These are phyloP conservation scores for Dendrolimus pini DNA, from an alignment of 2,888 invertebrate genomes.

Conservation along the genomic window DNA sequence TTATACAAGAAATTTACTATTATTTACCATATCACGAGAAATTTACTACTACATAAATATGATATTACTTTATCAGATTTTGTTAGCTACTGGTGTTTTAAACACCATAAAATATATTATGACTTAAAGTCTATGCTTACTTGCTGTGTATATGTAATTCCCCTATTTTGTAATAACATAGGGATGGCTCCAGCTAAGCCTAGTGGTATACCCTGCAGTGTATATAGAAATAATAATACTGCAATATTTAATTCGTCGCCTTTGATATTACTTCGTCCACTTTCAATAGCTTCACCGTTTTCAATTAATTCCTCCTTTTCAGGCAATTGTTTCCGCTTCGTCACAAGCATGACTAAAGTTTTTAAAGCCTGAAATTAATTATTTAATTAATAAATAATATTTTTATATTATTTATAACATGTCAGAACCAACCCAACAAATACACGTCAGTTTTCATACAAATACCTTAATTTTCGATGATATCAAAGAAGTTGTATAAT, in stretches of 20 bases:
- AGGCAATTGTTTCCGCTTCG: slow-evolving; percentile 53
- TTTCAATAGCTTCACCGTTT: slow-evolving; percentile 48
- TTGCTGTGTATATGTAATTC: slow-evolving; percentile 96
- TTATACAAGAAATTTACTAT: too few relatives aligned
- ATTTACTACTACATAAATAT: too few relatives aligned
- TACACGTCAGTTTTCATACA: slow-evolving; percentile 46
- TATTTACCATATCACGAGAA: too few relatives aligned
- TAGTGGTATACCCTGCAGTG: slow-evolving; percentile 96
- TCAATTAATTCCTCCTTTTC: slow-evolving; percentile 62
- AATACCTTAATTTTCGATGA: slow-evolving; percentile 56
- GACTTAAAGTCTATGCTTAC: slow-evolving; percentile 32
- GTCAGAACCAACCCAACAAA: slow-evolving; percentile 30
- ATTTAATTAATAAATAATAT: slow-evolving; percentile 1
- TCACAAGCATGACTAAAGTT: slow-evolving; percentile 54
- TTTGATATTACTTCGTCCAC: slow-evolving; percentile 69
- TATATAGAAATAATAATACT: slow-evolving; percentile 93
- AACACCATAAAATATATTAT: too few relatives aligned
- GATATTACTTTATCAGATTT: too few relatives aligned
- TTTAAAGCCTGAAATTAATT: slow-evolving; percentile 44
- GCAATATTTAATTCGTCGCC: slow-evolving; percentile 90
- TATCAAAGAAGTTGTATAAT: slow-evolving; percentile 11
- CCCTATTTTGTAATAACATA: slow-evolving; percentile 94
- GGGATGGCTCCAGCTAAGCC: slow-evolving; percentile 96
- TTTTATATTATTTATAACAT: slow-evolving; percentile 12
- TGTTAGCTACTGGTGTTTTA: too few relatives aligned